phyloP scores from a whole-genome alignment of 2,113 vertebrate genomes.

The Sphaerodactylus townsendi region DNA sequence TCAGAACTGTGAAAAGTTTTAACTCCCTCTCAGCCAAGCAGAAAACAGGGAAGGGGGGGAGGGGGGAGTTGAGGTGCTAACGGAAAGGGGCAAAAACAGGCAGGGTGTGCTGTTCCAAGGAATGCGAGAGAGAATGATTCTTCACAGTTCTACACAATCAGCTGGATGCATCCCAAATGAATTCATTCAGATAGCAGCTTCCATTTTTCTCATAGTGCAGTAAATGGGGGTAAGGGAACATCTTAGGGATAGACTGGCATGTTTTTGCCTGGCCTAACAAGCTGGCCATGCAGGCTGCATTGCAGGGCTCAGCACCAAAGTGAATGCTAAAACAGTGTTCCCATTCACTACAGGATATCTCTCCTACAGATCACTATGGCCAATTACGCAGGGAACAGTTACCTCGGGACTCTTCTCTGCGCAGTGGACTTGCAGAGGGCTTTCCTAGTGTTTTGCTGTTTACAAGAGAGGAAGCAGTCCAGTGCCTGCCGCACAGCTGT shows the following conservation, averaged over 20 bases:
- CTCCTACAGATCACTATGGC: too few species aligned
- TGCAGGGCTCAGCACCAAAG: background rate
- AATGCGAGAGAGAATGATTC: slow-evolving; percentile 36
- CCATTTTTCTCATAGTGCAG: background rate
- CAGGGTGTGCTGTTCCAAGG: slow-evolving; percentile 38
- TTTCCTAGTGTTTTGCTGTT: too few species aligned
- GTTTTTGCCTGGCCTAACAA: background rate
- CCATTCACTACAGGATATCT: background rate
- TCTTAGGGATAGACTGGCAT: background rate
- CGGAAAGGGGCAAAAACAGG: background rate
- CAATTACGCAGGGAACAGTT: too few species aligned
- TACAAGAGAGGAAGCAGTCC: too few species aligned
- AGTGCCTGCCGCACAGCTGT: too few species aligned
- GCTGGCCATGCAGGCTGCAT: background rate
- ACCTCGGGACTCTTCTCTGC: too few species aligned
- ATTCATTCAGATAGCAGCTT: background rate
- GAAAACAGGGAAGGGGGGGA: background rate
- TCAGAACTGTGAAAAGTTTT: slow-evolving; percentile 78
- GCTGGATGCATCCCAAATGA: slow-evolving; percentile 33
- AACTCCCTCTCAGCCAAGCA: slow-evolving; percentile 72
- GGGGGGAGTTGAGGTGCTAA: background rate
- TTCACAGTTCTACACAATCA: slow-evolving; percentile 42
- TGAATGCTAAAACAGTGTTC: background rate
- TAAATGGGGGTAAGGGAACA: background rate
- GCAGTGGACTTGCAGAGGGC: too few species aligned